A percentile compares a stretch with the other conserved stretches of the same genome.
phyloP scores from a whole-genome alignment of 2,888 invertebrate genomes.

The Chesias legatella region DNA sequence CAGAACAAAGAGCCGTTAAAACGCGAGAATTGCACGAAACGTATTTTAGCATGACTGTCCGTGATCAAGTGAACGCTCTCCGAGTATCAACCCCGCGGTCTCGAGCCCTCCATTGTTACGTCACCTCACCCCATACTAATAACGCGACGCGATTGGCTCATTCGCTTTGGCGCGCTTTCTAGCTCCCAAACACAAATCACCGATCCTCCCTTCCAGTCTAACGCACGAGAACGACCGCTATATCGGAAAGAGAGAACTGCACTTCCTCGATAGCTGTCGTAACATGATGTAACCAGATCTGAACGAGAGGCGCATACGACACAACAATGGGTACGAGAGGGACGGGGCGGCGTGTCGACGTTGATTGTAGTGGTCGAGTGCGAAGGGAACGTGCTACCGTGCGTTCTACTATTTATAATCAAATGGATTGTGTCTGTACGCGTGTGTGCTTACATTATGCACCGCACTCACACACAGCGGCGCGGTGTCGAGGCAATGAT shows the following conservation, averaged over 20 bases:
- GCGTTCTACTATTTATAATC: conserved; percentile 79
- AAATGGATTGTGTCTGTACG: conserved; percentile 65
- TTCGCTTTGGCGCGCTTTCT: conserved; percentile 78
- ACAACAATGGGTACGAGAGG: conserved; percentile 39
- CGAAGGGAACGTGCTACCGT: conserved; percentile 79
- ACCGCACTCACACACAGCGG: conserved; percentile 58
- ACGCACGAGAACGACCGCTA: conserved; percentile 35
- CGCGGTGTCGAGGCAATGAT: conserved; percentile 72
- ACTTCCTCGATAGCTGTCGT: conserved; percentile 47
- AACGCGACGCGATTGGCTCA: conserved; percentile 49
- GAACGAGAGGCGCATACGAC: conserved; percentile 47
- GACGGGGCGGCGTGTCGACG: conserved; percentile 55
- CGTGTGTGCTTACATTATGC: conserved; percentile 70
- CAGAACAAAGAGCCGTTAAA: conserved; percentile 74
- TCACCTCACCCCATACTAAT: conserved; percentile 76
- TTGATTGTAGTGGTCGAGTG: conserved; percentile 72
- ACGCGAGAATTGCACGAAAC: conserved; percentile 46
- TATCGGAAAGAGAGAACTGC: conserved; percentile 53
- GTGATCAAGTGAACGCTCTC: conserved; percentile 71
- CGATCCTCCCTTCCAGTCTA: conserved; percentile 48
- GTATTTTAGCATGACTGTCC: conserved; percentile 57
- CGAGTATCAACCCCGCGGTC: conserved; percentile 72
- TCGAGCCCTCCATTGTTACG: conserved; percentile 62
- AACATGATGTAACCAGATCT: conserved; percentile 70
- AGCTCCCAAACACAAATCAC: conserved; percentile 43